Evolutionary conservation across 2,113 vertebrate genomes (phyloP).

Genomic region (Muntiacus reevesi): DNA sequence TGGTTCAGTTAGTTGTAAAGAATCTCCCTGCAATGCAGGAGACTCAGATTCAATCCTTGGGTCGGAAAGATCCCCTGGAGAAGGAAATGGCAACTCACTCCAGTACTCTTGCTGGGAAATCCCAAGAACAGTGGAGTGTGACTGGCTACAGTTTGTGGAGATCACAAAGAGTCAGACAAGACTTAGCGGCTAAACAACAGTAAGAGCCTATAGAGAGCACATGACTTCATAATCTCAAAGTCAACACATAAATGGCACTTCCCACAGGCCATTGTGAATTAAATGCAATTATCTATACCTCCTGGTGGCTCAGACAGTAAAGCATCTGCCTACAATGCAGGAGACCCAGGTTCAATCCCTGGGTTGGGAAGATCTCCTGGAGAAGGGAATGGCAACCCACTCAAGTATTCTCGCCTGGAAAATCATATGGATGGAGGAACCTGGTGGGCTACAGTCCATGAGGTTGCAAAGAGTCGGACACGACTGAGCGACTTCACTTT

Average conservation of each 20-base stretch:
- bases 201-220: background rate
- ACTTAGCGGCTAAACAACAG: background rate
- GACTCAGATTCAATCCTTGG: background rate
- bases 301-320: no score
- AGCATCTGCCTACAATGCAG: no score
- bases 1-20: background rate
- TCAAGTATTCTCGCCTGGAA: no score
- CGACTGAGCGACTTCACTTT: no score
- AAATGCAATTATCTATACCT: background rate
- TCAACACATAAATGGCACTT: background rate
- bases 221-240: background rate
- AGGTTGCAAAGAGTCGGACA: no score
- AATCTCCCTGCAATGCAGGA: background rate
- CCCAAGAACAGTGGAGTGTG: background rate
- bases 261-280: background rate
- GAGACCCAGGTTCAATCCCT: no score
- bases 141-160: background rate
- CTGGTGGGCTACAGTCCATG: no score
- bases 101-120: background rate
- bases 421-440: no score
- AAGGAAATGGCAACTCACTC: background rate
- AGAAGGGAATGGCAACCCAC: no score
- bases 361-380: no score
- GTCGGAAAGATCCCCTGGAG: background rate
- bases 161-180: background rate